Evolutionary conservation across 2,797 vertebrate species (phyloP).

Genomic region (Nothura maculosa): DNA sequence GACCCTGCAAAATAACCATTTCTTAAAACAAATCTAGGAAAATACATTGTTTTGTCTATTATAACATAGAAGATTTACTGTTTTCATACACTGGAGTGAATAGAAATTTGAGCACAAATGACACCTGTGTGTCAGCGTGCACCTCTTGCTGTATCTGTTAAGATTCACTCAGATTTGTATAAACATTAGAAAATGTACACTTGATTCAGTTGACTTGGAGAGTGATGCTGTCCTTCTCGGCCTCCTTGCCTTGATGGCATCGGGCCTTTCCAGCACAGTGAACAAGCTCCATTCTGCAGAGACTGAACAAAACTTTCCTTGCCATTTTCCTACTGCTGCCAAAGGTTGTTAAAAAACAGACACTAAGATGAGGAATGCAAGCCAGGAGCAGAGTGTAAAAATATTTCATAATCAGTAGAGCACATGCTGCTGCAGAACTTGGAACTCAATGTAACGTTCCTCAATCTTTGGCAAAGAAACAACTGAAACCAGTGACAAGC

Average conservation of each 20-base stretch:
- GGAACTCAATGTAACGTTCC: neutral
- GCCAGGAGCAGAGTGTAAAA: conserved; percentile 5
- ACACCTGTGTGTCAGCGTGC: neutral
- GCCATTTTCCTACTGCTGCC: neutral
- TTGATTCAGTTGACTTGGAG: neutral
- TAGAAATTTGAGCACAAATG: neutral
- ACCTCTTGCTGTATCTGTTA: neutral
- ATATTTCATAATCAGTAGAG: conserved; percentile 9
- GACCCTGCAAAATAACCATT: neutral
- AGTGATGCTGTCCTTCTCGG: neutral
- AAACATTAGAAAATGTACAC: neutral
- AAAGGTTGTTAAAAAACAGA: neutral
- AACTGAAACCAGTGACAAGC: neutral
- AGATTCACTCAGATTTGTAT: neutral
- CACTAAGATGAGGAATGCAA: neutral
- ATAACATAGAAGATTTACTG: neutral
- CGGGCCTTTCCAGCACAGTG: neutral
- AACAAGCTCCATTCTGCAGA: neutral
- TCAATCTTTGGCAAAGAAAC: conserved; percentile 12
- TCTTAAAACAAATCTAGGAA: neutral
- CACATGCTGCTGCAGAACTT: neutral
- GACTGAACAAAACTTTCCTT: neutral
- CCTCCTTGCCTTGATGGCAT: neutral
- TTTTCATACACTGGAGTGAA: neutral
- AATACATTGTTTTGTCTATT: neutral